Evolutionary conservation across 2,113 vertebrate genomes (phyloP).

Genomic region (Chionis minor): DNA sequence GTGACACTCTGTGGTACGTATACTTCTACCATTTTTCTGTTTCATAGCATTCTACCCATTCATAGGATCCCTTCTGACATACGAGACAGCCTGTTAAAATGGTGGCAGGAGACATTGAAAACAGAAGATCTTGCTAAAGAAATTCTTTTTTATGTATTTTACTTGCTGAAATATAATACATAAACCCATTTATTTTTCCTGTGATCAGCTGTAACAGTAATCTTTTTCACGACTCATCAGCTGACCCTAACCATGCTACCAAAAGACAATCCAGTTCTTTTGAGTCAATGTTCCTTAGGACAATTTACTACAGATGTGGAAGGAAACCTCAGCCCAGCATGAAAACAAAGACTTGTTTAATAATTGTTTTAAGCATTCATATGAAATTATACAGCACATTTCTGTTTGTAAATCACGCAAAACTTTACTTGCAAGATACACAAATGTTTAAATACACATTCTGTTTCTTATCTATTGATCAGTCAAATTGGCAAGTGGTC

Average conservation of each 20-base stretch:
- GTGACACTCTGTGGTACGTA: neutral
- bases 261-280: constrained; percentile 14
- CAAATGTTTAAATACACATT: neutral
- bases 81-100: neutral
- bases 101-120: neutral
- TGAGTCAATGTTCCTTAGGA: constrained; percentile 8
- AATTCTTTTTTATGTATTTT: neutral
- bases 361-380: constrained; percentile 38
- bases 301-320: constrained; percentile 59
- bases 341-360: constrained; percentile 51
- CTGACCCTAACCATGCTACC: neutral
- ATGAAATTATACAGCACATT: neutral
- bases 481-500: neutral
- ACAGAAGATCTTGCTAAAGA: neutral
- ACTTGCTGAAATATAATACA: neutral
- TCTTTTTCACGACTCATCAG: constrained; percentile 5
- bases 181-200: neutral
- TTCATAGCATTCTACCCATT: neutral
- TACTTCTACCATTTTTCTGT: neutral
- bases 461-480: neutral
- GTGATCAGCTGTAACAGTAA: neutral
- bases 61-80: neutral
- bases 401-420: neutral
- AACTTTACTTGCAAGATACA: neutral
- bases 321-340: constrained; percentile 49